Conservation (phyloP, 1,140 invertebrate genomes). For the Phocides pigmalion region DNA sequence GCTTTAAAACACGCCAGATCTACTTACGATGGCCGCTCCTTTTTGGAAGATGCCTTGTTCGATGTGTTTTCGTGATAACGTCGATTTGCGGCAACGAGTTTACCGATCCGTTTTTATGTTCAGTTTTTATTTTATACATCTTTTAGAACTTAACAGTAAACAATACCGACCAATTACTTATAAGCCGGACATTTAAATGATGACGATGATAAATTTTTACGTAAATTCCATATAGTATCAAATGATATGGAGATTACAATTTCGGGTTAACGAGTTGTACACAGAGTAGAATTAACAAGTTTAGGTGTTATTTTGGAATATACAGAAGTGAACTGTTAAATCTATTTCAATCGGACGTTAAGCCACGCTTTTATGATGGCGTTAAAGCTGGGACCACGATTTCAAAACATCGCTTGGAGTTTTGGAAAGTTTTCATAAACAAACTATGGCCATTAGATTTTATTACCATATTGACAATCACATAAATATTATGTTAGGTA, state of each 20-base stretch:
- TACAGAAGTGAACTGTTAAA: constrained; percentile 44
- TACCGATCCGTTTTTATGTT: constrained; percentile 6
- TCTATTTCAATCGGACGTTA: constrained; percentile 48
- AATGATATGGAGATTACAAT: constrained; percentile 2
- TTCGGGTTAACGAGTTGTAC: constrained; percentile 17
- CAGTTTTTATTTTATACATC: not conserved
- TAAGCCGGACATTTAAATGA: constrained; percentile 1
- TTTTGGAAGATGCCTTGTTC: constrained; percentile 5
- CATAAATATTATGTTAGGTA: not conserved
- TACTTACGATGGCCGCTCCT: constrained; percentile 12
- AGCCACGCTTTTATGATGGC: constrained; percentile 42
- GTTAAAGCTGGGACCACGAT: constrained; percentile 41
- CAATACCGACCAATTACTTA: not conserved
- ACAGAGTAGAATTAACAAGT: constrained; percentile 43
- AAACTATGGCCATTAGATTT: constrained; percentile 11
- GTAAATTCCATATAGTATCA: not conserved
- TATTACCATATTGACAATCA: not conserved
- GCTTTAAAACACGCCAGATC: constrained; percentile 24
- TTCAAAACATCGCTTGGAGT: constrained; percentile 37
- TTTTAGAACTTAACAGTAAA: not conserved
- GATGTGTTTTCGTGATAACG: constrained; percentile 20
- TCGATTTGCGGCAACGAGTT: constrained; percentile 28
- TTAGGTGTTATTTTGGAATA: constrained; percentile 45
- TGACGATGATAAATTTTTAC: not conserved
- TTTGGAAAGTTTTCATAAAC: constrained; percentile 28